Percentiles rank a stretch among this genome's conserved stretches.
Conservation (phyloP, 2,888 invertebrate genomes). For the Zonitis immaculata region DNA sequence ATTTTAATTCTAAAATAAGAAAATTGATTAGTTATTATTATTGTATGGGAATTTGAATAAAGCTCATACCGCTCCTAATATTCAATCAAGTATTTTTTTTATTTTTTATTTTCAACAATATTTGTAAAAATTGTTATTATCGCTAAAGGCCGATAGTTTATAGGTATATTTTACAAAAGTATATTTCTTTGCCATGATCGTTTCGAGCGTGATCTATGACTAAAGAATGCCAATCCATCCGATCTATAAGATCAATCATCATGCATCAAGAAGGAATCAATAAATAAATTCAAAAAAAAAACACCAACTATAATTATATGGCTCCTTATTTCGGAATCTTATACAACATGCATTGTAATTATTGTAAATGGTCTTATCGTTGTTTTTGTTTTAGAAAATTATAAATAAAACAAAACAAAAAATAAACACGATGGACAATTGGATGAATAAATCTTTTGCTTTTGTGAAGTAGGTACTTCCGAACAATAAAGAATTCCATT, state of each 20-base stretch:
- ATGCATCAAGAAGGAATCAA: constrained; percentile 44
- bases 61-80: constrained; percentile 1
- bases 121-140: background rate
- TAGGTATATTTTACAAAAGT: constrained; percentile 11
- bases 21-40: constrained; percentile 4
- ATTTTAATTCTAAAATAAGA: constrained; percentile 14
- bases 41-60: constrained; percentile 12
- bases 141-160: background rate
- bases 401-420: no score
- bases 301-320: constrained; percentile 41
- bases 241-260: constrained; percentile 48
- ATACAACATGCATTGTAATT: constrained; percentile 49
- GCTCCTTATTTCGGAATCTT: constrained; percentile 47
- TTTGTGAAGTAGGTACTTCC: constrained; percentile 32
- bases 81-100: background rate
- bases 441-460: constrained; percentile 41
- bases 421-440: constrained; percentile 40
- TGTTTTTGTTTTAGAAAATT: no score
- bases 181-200: constrained; percentile 18
- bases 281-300: no score
- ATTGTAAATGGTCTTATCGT: constrained; percentile 46
- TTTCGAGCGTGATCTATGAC: constrained; percentile 45
- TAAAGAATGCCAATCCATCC: constrained; percentile 44
- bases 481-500: constrained; percentile 34
- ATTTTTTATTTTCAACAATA: background rate